A percentile compares a stretch with the other conserved stretches of the same genome.
phyloP scores from a whole-genome alignment of 2,113 vertebrate species.

The Propithecus coquereli region DNA sequence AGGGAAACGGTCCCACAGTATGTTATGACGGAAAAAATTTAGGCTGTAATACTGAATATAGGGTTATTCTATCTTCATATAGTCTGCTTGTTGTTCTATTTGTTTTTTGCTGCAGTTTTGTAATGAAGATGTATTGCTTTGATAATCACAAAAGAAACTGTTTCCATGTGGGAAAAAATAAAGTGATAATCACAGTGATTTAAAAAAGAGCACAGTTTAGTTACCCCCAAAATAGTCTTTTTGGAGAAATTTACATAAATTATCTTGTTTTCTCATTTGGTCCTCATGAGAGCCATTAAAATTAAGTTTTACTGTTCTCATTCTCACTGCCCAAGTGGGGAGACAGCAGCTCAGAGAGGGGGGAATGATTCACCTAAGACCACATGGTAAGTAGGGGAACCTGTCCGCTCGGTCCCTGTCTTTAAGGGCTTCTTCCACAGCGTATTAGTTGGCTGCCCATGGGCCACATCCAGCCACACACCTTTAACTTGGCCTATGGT shows the following conservation, averaged over 20 bases:
- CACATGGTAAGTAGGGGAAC: background rate
- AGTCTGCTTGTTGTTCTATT: no score
- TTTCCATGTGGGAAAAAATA: background rate
- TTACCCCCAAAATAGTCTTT: background rate
- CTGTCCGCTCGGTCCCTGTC: background rate
- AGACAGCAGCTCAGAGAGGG: background rate
- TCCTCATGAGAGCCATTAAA: background rate
- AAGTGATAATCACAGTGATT: background rate
- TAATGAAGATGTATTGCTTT: background rate
- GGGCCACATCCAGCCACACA: no score
- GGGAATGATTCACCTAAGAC: background rate
- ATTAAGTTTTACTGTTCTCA: background rate
- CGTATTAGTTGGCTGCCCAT: background rate
- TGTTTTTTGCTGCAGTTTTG: background rate
- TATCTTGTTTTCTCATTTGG: background rate
- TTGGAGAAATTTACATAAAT: background rate
- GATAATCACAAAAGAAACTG: background rate
- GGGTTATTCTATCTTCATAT: background rate
- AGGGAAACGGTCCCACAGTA: background rate
- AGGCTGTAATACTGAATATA: background rate
- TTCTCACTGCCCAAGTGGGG: background rate
- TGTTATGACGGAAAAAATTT: background rate
- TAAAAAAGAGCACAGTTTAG: background rate
- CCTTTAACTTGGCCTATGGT: accelerated
- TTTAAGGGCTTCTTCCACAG: background rate